phyloP scores from a whole-genome alignment of 2,797 vertebrate species.

The Lutjanus argentimaculatus region DNA sequence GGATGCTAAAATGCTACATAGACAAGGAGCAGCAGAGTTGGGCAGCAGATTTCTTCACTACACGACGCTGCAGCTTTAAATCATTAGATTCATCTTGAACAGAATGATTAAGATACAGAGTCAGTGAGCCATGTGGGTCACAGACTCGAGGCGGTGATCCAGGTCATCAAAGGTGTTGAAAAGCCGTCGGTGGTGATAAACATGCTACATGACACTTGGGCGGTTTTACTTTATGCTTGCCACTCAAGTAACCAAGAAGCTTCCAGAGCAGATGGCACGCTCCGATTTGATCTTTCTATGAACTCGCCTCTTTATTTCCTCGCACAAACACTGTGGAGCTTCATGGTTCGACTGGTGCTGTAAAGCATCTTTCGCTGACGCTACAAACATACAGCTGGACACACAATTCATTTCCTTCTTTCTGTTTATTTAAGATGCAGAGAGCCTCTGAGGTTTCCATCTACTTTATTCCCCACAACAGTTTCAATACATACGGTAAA shows the following conservation, averaged over 20 bases:
- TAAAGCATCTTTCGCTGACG: background rate
- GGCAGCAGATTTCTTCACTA: background rate
- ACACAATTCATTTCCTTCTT: constrained; percentile 3
- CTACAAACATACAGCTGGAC: constrained; percentile 22
- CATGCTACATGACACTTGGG: constrained; percentile 36
- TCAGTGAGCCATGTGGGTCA: background rate
- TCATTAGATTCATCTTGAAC: background rate
- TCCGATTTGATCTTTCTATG: constrained; percentile 16
- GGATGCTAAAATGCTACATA: too few species aligned
- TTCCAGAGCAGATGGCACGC: constrained; percentile 10
- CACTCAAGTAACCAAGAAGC: constrained; percentile 30
- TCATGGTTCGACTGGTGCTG: background rate
- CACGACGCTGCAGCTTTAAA: background rate
- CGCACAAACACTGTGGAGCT: background rate
- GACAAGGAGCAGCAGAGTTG: background rate
- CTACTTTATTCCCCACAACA: constrained; percentile 26
- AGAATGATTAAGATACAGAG: background rate
- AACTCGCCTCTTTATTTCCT: background rate
- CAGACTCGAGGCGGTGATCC: constrained; percentile 18
- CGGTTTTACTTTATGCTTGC: constrained; percentile 20
- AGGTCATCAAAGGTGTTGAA: constrained; percentile 49
- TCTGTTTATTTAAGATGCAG: constrained; percentile 32
- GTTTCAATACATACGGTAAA: constrained; percentile 20
- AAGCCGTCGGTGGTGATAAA: constrained; percentile 52
- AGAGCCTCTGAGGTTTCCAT: background rate